Base-by-base conservation (phyloP, 2,113 vertebrate genomes). In the Formicarius rufipectus region DNA sequence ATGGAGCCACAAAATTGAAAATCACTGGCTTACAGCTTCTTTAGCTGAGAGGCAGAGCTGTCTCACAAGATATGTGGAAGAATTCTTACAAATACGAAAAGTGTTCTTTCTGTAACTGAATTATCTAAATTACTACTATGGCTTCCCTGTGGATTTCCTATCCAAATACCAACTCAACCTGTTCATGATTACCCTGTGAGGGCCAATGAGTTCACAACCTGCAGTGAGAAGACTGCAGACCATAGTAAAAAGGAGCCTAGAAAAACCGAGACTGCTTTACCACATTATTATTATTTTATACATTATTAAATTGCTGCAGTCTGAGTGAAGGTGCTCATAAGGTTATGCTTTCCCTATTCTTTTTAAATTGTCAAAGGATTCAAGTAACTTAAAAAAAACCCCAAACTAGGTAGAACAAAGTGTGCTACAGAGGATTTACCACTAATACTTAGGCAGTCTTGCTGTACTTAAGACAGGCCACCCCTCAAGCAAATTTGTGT, bases 81-180 rank as follows among this genome's bases (percentile, higher is more conserved):
- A 67, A 52, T 23, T 84, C 49, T 60, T 89, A 84, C 22, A 80
- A 84, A 89, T 78, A 81, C 39, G 30, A 86, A 82, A 95, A 91
- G 31, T 39, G 22, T 60, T 89, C 31, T 60, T 91, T 91, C 66
- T 0, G 0, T 87, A 89, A 73, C 3, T 81, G 60, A 92, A 78
- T 84, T 81, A 60, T 84, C 77, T 81, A 64, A 87, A 78, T 14
- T 1, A 82, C 52, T 95, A 22, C 40, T 85, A 9, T n/a, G 69
- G 53, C 30, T 73, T 92, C 74, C 77, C 77, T 45, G 25, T 56
- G 67, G 84, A 89, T 92, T 95, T 93, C 31, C 66, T 95, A 82
- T 93, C 81, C 58, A 94, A 96, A 92, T 94, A 84, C 53, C 66
- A 79, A 37, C 35, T 89, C 81, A 89, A 7, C 74, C 58, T 82